Base-by-base conservation (phyloP, 2,797 vertebrate species). In the Enteromius afrohamiltoni region DNA sequence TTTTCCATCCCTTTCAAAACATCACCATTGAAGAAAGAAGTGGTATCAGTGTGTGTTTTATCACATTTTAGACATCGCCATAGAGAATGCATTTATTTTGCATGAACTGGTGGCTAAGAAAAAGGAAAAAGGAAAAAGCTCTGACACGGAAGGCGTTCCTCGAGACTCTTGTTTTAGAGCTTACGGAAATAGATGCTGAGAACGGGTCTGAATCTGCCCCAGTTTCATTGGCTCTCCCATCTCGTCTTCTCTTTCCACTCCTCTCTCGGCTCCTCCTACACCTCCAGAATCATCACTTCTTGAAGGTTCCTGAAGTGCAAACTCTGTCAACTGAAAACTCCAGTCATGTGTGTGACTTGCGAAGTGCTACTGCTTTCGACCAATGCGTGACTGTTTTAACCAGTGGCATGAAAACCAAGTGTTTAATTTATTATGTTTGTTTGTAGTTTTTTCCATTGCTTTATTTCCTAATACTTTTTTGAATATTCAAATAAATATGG, bases 11-110 rank as follows among this genome's bases (percentile, higher is more conserved):
- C 2, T 37, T 53, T 42, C 62, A 83, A 55, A 90, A 93, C 26
- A 88, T 93, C 34, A 90, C 91, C 17, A 91, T 93, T 13, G 90
- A 90, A 62, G 92, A 93, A 34, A 67, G 5, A 90, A 86, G 65
- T 94, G 93, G 93, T 94, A 93, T 86, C 93, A 92, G 73, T 92
- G 90, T 3, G 62, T 94, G n/a, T 93, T 93, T 78, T 92, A 90
- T 49, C 92, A 93, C 62, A 91, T 93, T 82, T 86, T 93, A 80
- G 92, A 93, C 82, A 92, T 94, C 21, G 90, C 92, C 13, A 88
- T 90, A 0, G 92, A 92, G 37, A 93, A 93, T 3, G 89, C 90
- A 6, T 93, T 91, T 53, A 89, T 93, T 34, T 85, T 94, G 1
- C 87, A 93, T 65, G 90, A 91, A 68, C 90, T 91, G 62, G 85